phyloP scores from a whole-genome alignment of 2,113 vertebrate species.

The Lota lota region DNA sequence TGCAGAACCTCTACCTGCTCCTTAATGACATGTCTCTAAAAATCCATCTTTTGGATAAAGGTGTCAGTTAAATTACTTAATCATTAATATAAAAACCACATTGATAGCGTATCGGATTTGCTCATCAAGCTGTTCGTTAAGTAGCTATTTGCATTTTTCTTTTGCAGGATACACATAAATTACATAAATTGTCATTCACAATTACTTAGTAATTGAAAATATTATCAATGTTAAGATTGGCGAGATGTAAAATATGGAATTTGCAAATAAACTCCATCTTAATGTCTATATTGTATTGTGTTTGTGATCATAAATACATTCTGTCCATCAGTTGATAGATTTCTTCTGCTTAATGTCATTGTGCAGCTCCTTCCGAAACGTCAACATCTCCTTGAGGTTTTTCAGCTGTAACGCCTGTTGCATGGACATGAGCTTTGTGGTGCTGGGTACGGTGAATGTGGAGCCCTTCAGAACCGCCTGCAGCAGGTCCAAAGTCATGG shows the following conservation, averaged over 20 bases:
- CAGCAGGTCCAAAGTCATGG: constrained; percentile 77
- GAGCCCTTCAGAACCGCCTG: constrained; percentile 58
- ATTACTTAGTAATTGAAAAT: not conserved
- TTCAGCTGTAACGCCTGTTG: constrained; percentile 83
- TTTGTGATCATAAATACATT: not conserved
- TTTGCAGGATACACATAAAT: too few species aligned
- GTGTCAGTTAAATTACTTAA: too few species aligned
- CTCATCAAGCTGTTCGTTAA: too few species aligned
- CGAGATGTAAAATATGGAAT: not conserved
- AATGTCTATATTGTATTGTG: not conserved
- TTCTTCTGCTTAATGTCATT: constrained; percentile 69
- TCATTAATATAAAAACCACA: too few species aligned
- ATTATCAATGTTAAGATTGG: not conserved
- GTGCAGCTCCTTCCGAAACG: constrained; percentile 78
- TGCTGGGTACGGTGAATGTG: constrained; percentile 46
- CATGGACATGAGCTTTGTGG: constrained; percentile 75
- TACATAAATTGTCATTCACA: not conserved
- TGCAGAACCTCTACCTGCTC: too few species aligned
- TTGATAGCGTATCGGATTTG: too few species aligned
- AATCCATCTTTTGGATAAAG: too few species aligned
- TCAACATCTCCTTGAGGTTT: constrained; percentile 83
- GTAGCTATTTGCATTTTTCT: too few species aligned
- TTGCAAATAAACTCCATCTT: constrained; percentile 3
- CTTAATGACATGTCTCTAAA: too few species aligned
- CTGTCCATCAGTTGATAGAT: not conserved